Evolutionary conservation across 2,113 vertebrate species (phyloP).

Genomic region (Menura novaehollandiae): DNA sequence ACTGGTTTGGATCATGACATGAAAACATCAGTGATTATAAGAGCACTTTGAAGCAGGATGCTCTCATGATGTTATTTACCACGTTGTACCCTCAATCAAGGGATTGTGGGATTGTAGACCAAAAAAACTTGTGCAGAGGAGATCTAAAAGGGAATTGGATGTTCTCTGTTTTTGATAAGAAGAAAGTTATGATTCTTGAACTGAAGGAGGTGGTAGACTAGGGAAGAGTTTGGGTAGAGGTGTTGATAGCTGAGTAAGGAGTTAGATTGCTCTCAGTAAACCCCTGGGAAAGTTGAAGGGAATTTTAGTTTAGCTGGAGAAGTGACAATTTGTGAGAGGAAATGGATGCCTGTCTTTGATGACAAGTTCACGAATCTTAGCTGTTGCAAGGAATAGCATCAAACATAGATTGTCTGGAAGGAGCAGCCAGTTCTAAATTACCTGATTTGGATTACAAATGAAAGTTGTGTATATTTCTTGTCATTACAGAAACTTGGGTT

Average conservation of each 20-base stretch:
- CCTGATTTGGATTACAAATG: background rate
- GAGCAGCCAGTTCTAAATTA: background rate
- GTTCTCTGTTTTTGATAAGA: background rate
- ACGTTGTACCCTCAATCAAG: background rate
- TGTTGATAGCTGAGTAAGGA: background rate
- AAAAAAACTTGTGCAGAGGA: background rate
- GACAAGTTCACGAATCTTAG: background rate
- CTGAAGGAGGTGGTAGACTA: background rate
- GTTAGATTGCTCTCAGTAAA: background rate
- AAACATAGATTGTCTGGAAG: background rate
- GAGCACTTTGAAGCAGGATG: background rate
- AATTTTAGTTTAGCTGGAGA: background rate
- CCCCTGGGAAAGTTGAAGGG: background rate
- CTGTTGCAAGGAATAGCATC: background rate
- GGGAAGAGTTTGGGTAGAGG: background rate
- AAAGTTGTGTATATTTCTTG: background rate
- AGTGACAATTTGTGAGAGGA: background rate
- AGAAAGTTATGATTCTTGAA: background rate
- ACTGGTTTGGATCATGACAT: background rate
- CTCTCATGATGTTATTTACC: background rate
- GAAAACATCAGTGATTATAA: background rate
- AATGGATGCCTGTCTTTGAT: background rate
- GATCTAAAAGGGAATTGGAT: background rate
- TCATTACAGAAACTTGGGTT: slow-evolving; percentile 73
- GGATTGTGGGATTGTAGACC: background rate